Evolutionary conservation across 2,113 vertebrate species (phyloP).

Genomic region (Microcebus ravelobensis): DNA sequence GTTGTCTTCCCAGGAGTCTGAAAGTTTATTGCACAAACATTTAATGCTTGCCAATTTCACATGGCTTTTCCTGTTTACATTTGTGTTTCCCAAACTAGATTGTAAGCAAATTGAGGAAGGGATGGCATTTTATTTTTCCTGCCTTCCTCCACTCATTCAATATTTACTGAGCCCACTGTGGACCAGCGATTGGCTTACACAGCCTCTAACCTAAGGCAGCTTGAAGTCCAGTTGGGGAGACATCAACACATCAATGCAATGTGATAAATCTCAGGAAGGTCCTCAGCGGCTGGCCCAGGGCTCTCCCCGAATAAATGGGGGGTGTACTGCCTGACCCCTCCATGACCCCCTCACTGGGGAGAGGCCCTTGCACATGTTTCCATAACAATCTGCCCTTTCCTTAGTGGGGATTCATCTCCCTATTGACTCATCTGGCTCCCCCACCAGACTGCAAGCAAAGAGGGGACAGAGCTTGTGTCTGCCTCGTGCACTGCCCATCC

Average conservation of each 20-base stretch:
- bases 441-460: fast-evolving
- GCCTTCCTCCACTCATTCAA: neutral
- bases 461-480: neutral
- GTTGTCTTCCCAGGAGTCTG: neutral
- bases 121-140: neutral
- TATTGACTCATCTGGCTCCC: neutral
- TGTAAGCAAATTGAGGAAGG: neutral
- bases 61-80: neutral
- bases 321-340: no score
- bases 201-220: neutral
- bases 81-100: neutral
- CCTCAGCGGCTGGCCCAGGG: neutral
- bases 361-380: neutral
- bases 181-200: neutral
- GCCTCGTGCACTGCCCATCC: no score
- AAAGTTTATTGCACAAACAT: neutral
- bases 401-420: neutral
- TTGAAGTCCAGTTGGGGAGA: neutral
- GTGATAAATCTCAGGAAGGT: neutral
- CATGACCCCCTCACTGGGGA: neutral
- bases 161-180: neutral
- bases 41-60: neutral
- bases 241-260: neutral
- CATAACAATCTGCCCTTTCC: neutral
- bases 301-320: neutral